Evolutionary conservation across 2,888 invertebrate species (phyloP).

Genomic region (Spilosoma lubricipeda): DNA sequence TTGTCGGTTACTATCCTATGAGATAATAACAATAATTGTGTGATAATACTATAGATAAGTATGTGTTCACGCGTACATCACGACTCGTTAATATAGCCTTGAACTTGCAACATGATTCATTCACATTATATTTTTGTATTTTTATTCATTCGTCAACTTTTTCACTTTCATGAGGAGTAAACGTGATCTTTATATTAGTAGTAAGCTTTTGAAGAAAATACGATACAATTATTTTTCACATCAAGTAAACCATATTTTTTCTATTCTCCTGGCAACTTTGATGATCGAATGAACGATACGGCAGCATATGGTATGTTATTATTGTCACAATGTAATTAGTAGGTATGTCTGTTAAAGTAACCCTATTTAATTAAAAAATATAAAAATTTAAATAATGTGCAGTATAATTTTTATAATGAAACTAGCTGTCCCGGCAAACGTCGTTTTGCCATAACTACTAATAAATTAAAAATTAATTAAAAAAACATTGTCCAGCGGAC

Average conservation of each 20-base stretch:
- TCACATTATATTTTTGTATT: conserved; percentile 45
- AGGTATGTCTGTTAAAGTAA: too few relatives aligned
- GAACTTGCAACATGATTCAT: conserved; percentile 67
- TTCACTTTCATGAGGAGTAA: conserved; percentile 28
- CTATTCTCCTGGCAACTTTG: background rate
- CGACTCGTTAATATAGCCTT: conserved; percentile 55
- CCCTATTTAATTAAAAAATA: too few relatives aligned
- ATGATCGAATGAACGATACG: background rate
- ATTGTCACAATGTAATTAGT: too few relatives aligned
- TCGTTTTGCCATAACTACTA: too few relatives aligned
- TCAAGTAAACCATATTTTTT: background rate
- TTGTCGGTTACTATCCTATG: conserved; percentile 33
- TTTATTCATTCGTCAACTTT: conserved; percentile 41
- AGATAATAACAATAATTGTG: conserved; percentile 37
- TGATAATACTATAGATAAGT: conserved; percentile 33
- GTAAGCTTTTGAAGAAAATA: too few relatives aligned
- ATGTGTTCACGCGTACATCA: conserved; percentile 43
- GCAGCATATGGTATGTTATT: background rate
- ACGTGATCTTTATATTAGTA: background rate
- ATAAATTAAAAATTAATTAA: too few relatives aligned
- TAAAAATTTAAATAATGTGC: too few relatives aligned
- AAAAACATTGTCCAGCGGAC: too few relatives aligned
- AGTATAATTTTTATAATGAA: too few relatives aligned
- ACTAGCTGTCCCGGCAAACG: too few relatives aligned
- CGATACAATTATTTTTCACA: background rate